Base-by-base conservation (phyloP, 1,140 invertebrate species). In the Drosophila pallidifrons region DNA sequence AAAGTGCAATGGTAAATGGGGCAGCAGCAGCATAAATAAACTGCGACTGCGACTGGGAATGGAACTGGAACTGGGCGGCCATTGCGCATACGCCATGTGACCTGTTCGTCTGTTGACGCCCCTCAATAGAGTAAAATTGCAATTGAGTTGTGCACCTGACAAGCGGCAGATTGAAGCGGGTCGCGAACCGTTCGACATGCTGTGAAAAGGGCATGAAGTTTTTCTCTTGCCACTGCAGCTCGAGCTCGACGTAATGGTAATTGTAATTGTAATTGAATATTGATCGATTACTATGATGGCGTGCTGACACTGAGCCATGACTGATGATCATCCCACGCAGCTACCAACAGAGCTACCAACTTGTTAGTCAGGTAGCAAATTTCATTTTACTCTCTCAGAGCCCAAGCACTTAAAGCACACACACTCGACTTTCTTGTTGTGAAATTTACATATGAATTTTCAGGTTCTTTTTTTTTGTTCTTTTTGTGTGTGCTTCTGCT, bases 391-490 rank as follows among this genome's bases (percentile, higher is more conserved):
- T 51, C 46, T 45, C 38, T 35, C 32, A 43, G 35, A 25, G 28
- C n/a, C 20, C 54, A 73, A 51, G 46, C 70, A 73, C 70, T 68
- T 51, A 67, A 67, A 59, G 54, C 47, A 49, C 66, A 25, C 35
- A 32, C n/a, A 35, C 55, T 13, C 10, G 43, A 66, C n/a, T 65
- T 35, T 43, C 45, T 45, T 46, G 16, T 41, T 55, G 46, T 47
- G 25, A 75, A 72, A 82, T 82, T 69, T 78, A 58, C 82, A 86
- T 85, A 81, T 86, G 63, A 81, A 72, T 68, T 69, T 82, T 38
- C 58, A 75, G 7, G 54, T 69, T 49, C 52, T 15, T 69, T 49
- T 61, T 15, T n/a, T 32, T 15, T 20, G 20, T 25, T 20, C 20
- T 20, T 20, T 20, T 20, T 20, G 20, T 20, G 3, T 20, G 20